phyloP scores from a whole-genome alignment of 2,888 invertebrate genomes.

The Scrobipalpa costella region DNA sequence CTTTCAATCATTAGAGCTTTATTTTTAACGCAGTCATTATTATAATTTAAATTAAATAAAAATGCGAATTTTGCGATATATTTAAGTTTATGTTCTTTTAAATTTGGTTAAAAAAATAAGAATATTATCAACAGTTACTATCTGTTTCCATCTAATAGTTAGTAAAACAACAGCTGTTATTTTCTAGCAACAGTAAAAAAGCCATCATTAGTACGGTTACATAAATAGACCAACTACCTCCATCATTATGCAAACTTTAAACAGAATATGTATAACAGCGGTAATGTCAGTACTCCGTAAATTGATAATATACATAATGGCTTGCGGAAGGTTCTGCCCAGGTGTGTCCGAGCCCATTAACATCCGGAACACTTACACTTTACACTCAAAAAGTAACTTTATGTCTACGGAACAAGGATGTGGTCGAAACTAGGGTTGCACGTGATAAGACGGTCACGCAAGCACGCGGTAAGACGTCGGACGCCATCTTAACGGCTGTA shows the following conservation, averaged over 20 bases:
- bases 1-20: neutral
- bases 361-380: neutral
- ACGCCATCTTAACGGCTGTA: neutral
- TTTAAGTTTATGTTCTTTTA: too few species aligned
- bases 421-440: neutral
- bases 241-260: constrained; percentile 14
- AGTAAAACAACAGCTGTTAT: too few species aligned
- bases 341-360: neutral
- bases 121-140: too few species aligned
- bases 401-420: neutral
- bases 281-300: constrained; percentile 1
- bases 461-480: neutral
- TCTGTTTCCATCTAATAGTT: too few species aligned
- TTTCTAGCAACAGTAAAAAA: neutral
- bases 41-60: too few species aligned
- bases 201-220: neutral
- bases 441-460: neutral
- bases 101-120: too few species aligned
- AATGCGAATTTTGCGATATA: too few species aligned
- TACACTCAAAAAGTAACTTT: neutral
- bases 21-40: neutral
- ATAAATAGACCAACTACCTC: neutral
- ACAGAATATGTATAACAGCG: neutral
- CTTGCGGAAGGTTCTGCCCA: neutral
- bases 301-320: neutral